A percentile compares a stretch with the other conserved stretches of the same genome.
These are phyloP conservation scores for Uloborus plumipes DNA, from an alignment of 2,888 invertebrate genomes.

Conservation along the genomic window DNA sequence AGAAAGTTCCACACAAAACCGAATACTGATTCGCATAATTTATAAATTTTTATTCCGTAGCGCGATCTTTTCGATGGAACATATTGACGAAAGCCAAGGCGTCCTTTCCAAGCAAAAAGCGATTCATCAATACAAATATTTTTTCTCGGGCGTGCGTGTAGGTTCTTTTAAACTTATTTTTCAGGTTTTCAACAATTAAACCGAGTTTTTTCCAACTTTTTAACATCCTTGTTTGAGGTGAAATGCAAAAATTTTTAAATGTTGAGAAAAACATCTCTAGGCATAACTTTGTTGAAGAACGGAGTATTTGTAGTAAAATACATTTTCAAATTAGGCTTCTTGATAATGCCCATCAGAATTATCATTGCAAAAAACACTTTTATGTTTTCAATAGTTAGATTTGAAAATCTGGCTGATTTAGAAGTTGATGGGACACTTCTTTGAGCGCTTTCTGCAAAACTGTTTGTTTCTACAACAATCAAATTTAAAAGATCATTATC, in stretches of 20 bases:
- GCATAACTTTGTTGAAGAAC: conserved; percentile 1
- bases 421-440: too few relatives aligned
- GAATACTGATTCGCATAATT: conserved; percentile 7
- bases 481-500: background rate
- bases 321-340: too few relatives aligned
- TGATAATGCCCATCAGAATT: too few relatives aligned
- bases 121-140: conserved; percentile 4
- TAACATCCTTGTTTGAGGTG: conserved; percentile 9
- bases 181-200: background rate
- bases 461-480: background rate
- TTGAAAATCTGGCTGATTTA: too few relatives aligned
- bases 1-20: conserved; percentile 4
- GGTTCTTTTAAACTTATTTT: background rate
- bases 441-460: too few relatives aligned
- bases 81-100: too few relatives aligned
- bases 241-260: conserved; percentile 10
- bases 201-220: background rate
- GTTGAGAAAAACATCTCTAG: conserved; percentile 7
- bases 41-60: conserved; percentile 7
- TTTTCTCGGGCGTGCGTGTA: conserved; percentile 4
- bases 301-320: too few relatives aligned
- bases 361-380: too few relatives aligned
- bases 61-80: too few relatives aligned
- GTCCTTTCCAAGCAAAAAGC: too few relatives aligned
- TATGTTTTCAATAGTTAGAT: too few relatives aligned